Conservation (phyloP, 2,888 invertebrate species). For the Polyommatus icarus region DNA sequence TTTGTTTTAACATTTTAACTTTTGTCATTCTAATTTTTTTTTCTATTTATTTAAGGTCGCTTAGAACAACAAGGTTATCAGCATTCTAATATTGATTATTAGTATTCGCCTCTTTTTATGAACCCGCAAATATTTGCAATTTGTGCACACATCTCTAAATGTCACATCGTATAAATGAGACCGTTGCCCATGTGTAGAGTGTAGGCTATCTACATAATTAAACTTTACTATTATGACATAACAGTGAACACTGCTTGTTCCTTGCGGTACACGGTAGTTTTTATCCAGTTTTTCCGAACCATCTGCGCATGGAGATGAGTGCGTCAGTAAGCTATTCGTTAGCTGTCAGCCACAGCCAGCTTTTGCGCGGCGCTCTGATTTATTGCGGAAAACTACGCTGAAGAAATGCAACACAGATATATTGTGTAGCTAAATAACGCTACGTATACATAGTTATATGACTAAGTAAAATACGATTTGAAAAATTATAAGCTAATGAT, state of each 20-base stretch:
- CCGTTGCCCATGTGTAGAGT: no score
- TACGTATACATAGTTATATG: not conserved
- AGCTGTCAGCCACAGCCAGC: not conserved
- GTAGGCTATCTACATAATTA: not conserved
- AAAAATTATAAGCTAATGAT: no score
- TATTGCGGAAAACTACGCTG: constrained; percentile 5
- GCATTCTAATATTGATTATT: no score
- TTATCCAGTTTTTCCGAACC: not conserved
- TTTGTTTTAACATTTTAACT: no score
- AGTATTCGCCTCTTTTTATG: no score
- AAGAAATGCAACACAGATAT: constrained; percentile 2
- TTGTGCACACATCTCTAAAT: no score
- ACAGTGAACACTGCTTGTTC: not conserved
- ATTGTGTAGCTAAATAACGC: not conserved
- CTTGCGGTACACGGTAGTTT: not conserved
- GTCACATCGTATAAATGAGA: no score
- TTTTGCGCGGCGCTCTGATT: constrained; percentile 10
- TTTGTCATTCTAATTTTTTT: no score
- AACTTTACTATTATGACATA: not conserved
- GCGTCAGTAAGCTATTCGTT: not conserved
- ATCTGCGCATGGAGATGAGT: constrained; percentile 19
- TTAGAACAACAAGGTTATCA: no score
- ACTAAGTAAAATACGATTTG: no score
- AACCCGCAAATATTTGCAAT: no score
- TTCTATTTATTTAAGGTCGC: no score